Conservation (phyloP, 1,140 invertebrate genomes). For the Drosophila willistoni region DNA sequence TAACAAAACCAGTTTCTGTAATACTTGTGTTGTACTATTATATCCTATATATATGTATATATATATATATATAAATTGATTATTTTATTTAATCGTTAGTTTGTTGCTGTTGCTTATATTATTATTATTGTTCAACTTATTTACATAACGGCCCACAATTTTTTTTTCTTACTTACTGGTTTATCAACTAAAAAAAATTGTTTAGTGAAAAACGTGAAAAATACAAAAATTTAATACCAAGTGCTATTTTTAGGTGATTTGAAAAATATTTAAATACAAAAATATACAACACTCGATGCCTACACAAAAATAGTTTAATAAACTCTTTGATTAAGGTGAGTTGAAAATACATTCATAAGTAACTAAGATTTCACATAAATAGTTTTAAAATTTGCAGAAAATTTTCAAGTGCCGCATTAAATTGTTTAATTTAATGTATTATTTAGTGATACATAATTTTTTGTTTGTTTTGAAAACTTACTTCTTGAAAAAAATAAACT, state of each 20-base stretch:
- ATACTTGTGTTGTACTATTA: slow-evolving; percentile 33
- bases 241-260: slow-evolving; percentile 15
- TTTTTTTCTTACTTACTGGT: slow-evolving; percentile 25
- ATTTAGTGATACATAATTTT: no score
- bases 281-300: not conserved
- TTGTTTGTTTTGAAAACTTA: no score
- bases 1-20: slow-evolving; percentile 60
- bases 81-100: slow-evolving; percentile 37
- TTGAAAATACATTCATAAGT: no score
- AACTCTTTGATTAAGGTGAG: slow-evolving; percentile 17
- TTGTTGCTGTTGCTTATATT: slow-evolving; percentile 9
- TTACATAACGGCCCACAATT: slow-evolving; percentile 51
- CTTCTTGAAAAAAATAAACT: no score
- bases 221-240: not conserved
- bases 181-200: slow-evolving; percentile 14
- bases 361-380: no score
- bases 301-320: not conserved
- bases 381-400: no score
- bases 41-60: slow-evolving; percentile 31
- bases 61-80: slow-evolving; percentile 59
- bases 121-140: slow-evolving; percentile 29
- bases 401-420: no score
- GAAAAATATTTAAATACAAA: not conserved
- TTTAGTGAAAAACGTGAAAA: slow-evolving; percentile 14
- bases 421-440: no score